Evolutionary conservation across 2,888 invertebrate species (phyloP), one percentile per base, ranked within the genome.

Genomic region (Platynereis dumerilii): DNA sequence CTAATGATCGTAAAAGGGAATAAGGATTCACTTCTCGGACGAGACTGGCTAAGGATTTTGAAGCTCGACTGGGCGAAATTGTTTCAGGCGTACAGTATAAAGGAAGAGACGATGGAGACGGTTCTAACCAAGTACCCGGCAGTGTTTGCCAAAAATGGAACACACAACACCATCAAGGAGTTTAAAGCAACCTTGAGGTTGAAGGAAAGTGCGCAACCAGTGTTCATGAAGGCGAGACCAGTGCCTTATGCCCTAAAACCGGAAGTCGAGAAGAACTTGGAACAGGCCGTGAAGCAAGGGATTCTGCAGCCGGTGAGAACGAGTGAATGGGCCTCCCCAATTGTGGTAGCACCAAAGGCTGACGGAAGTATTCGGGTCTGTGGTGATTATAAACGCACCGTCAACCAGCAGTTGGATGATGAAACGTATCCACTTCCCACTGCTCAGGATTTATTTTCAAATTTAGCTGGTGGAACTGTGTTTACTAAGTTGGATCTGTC

Each of bases 281-380:
- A 70, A 12, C 59, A 72, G 10, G 59, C 73, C 7, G 48, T 62
- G 27, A 12, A 60, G 7, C 29, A 57, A 3, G 70, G 69, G n/a
- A 69, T 67, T 0, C 26, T 71, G 3, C 52, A 67, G 42, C 44
- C 56, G 44, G 66, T 72, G 12, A 57, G 58, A 10, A 64, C 24
- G 26, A 57, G 61, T 29, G 52, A 66, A 10, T 75, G 72, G 70
- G 75, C 73, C 22, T 66, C 74, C 26, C 74, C 75, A 1, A 52
- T 75, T 10, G 71, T 75, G 12, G 48, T 60, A 10, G n/a, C n/a
- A n/a, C n/a, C n/a, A n/a, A n/a, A n/a, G n/a, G n/a, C n/a, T n/a
- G 72, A 53, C 53, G 70, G 72, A 22, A 34, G 34, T 12, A 27
- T 65, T 34, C 58, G 67, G n/a, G 5, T 66, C 12, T 66, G 67